Evolutionary conservation across 2,888 invertebrate genomes (phyloP), one percentile per base, ranked within the genome.

Genomic region (Morpho achilles): DNA sequence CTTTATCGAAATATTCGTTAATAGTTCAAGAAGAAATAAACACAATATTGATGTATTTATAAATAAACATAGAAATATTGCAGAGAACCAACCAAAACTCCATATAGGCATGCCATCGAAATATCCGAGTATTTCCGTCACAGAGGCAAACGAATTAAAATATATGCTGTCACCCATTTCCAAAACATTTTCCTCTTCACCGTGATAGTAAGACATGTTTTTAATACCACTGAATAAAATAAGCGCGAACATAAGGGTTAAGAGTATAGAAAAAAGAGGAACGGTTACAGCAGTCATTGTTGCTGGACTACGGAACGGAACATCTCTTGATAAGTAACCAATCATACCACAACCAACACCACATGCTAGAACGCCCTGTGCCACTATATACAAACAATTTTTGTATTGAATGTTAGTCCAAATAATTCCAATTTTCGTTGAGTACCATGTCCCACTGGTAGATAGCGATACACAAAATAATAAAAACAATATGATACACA

Each of bases 141-240:
- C 76, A 16, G 82, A 80, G 8, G 80, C 83, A 62, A 85, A 86
- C 39, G 69, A 63, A 22, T 68, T 45, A 63, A 87, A 87, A 64
- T 72, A 85, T 3, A 68, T 58, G 65, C 70, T 80, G 1, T 66
- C 60, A 2, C 81, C 81, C 5, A 77, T 61, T 76, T 87, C 87
- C 48, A 86, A 68, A 7, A 87, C 71, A 56, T 80, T 81, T 68
- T 80, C 77, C 67, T 87, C 84, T 70, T 84, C 80, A 0, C 86
- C 87, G 53, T 88, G 88, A 63, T 77, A 87, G 63, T 81, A 88
- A 23, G 85, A 80, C 80, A 89, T 84, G 4, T 79, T 79, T 73
- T 83, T 84, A 10, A 87, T 76, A 9, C 84, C 87, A 57, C 78
- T 80, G 62, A 77, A 87, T 5, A 76, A 66, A 58, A 87, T 77